Evolutionary conservation across 2,113 vertebrate species (phyloP).

Genomic region (Hyperopisus bebe): DNA sequence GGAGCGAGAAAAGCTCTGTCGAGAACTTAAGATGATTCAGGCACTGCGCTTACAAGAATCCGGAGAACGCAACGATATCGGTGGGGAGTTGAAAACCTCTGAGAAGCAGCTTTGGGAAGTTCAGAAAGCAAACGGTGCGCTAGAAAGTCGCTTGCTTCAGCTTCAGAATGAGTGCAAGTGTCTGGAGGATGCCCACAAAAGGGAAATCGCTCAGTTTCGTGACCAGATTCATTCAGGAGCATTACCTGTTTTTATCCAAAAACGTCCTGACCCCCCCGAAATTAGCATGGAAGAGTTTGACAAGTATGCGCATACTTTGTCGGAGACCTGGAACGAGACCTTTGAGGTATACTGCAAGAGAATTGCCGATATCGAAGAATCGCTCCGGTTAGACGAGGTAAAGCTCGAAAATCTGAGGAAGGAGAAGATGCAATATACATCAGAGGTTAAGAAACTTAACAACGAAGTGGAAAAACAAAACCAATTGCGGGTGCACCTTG

Average conservation of each 20-base stretch:
- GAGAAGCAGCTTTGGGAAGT: slow-evolving; percentile 56
- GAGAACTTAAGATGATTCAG: slow-evolving; percentile 60
- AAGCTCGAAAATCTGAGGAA: slow-evolving; percentile 63
- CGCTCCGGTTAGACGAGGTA: slow-evolving; percentile 59
- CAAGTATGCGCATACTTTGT: slow-evolving; percentile 61
- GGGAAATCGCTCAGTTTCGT: slow-evolving; percentile 54
- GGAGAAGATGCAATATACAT: slow-evolving; percentile 62
- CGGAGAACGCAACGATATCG: slow-evolving; percentile 53
- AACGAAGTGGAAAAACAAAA: slow-evolving; percentile 64
- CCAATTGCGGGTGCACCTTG: slow-evolving; percentile 62
- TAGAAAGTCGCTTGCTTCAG: slow-evolving; percentile 68
- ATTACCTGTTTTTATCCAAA: slow-evolving; percentile 46
- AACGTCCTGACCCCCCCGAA: slow-evolving; percentile 41
- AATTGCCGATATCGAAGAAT: slow-evolving; percentile 69
- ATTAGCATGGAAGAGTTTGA: slow-evolving; percentile 66
- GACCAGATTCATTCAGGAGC: slow-evolving; percentile 51
- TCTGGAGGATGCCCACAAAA: slow-evolving; percentile 63
- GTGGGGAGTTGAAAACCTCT: slow-evolving; percentile 56
- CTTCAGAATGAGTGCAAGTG: slow-evolving; percentile 61
- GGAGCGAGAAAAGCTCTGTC: slow-evolving; percentile 64
- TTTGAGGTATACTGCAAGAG: slow-evolving; percentile 72
- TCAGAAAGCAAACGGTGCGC: slow-evolving; percentile 51
- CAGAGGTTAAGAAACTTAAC: slow-evolving; percentile 64
- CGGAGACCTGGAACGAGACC: slow-evolving; percentile 69
- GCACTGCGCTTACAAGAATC: slow-evolving; percentile 54